Evolutionary conservation across 2,888 invertebrate species (phyloP).

Genomic region (Phyllotreta cruciferae): DNA sequence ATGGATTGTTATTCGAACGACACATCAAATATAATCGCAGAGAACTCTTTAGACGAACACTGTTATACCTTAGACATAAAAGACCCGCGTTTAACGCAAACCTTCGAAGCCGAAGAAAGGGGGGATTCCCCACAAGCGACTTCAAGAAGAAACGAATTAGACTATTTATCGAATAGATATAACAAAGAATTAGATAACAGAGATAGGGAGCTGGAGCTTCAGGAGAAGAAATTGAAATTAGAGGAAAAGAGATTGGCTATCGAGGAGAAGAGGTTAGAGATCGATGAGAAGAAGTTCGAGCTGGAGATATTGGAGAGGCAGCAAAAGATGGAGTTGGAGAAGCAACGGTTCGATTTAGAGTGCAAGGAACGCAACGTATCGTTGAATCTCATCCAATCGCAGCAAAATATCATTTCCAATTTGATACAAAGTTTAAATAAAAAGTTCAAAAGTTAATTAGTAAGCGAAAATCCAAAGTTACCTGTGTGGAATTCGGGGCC

Average conservation of each 20-base stretch:
- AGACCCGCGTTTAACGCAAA: neutral
- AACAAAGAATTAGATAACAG: slow-evolving; percentile 7
- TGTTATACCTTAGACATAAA: neutral
- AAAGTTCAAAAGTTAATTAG: neutral
- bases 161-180: slow-evolving; percentile 19
- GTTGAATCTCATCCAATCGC: no score
- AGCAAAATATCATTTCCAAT: no score
- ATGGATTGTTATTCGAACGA: no score
- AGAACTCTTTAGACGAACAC: no score
- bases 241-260: slow-evolving; percentile 12
- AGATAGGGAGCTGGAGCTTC: slow-evolving; percentile 11
- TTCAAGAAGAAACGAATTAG: slow-evolving; percentile 9
- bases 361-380: no score
- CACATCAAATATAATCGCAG: no score
- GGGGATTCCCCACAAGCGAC: slow-evolving; percentile 2
- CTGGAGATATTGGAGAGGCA: slow-evolving; percentile 21
- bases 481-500: slow-evolving; percentile 51
- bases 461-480: slow-evolving; percentile 41
- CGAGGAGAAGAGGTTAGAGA: neutral
- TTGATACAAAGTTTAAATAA: neutral
- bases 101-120: slow-evolving; percentile 11
- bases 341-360: neutral
- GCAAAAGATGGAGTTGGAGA: slow-evolving; percentile 20
- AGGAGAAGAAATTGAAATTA: slow-evolving; percentile 9
- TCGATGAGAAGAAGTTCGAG: slow-evolving; percentile 17